Evolutionary conservation across 2,888 invertebrate genomes (phyloP).

Genomic region (Mellilla xanthometata): DNA sequence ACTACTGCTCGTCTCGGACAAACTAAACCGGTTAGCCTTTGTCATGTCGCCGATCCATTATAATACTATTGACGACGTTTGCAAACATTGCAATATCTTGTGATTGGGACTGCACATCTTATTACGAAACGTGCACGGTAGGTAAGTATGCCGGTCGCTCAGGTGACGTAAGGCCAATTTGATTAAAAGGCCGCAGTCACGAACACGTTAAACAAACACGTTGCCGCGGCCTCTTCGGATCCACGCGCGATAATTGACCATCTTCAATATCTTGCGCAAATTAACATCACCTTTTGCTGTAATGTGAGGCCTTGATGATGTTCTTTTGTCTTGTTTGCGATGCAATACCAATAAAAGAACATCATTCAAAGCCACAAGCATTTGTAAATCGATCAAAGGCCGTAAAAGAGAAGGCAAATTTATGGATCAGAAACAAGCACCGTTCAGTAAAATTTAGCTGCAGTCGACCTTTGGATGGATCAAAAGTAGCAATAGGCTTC

Average conservation of each 20-base stretch:
- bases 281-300: background rate
- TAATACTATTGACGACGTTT: background rate
- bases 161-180: slow-evolving; percentile 12
- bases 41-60: background rate
- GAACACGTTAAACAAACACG: slow-evolving; percentile 8
- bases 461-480: too few species aligned
- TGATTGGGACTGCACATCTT: background rate
- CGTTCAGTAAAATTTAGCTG: too few species aligned
- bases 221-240: slow-evolving; percentile 10
- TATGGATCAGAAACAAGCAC: too few species aligned
- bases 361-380: too few species aligned
- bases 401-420: too few species aligned
- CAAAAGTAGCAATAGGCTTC: too few species aligned
- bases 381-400: too few species aligned
- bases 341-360: too few species aligned
- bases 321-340: too few species aligned
- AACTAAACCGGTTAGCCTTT: background rate
- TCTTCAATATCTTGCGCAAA: slow-evolving; percentile 6
- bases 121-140: background rate
- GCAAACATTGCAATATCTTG: background rate
- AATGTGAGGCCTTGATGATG: too few species aligned
- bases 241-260: slow-evolving; percentile 13
- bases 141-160: background rate
- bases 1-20: too few species aligned
- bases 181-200: slow-evolving; percentile 14